Conservation (phyloP, 2,888 invertebrate species). For the Zeuzera pyrina region DNA sequence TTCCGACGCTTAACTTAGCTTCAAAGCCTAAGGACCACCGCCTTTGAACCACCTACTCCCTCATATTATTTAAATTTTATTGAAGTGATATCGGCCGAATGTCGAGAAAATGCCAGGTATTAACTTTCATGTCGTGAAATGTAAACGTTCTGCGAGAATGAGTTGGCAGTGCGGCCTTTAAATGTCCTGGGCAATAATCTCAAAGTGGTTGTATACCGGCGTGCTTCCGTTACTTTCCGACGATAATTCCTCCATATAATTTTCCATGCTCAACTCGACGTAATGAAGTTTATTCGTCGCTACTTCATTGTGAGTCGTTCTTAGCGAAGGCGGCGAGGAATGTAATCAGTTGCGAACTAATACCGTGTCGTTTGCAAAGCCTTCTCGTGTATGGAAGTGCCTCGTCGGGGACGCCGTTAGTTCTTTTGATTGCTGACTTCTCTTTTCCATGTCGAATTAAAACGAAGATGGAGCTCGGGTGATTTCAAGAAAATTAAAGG, state of each 20-base stretch:
- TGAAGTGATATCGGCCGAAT: slow-evolving; percentile 16
- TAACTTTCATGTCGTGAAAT: slow-evolving; percentile 33
- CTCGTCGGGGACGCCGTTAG: slow-evolving; percentile 62
- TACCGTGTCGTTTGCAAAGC: slow-evolving; percentile 55
- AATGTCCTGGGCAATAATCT: slow-evolving; percentile 50
- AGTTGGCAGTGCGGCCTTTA: slow-evolving; percentile 37
- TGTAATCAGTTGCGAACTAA: slow-evolving; percentile 72
- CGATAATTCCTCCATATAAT: slow-evolving; percentile 71
- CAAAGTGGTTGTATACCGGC: slow-evolving; percentile 30
- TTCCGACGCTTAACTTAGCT: slow-evolving; percentile 46
- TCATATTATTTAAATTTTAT: slow-evolving; percentile 14
- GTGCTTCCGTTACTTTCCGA: slow-evolving; percentile 46
- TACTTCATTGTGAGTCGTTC: slow-evolving; percentile 67
- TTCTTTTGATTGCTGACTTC: slow-evolving; percentile 66
- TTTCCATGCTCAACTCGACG: slow-evolving; percentile 65
- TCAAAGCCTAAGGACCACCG: slow-evolving; percentile 1
- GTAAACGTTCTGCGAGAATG: slow-evolving; percentile 31
- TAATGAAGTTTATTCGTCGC: slow-evolving; percentile 71
- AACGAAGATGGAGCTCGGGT: slow-evolving; percentile 56
- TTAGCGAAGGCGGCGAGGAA: slow-evolving; percentile 54
- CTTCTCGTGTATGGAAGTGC: slow-evolving; percentile 67
- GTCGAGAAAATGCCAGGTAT: slow-evolving; percentile 32
- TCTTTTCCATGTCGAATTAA: slow-evolving; percentile 60
- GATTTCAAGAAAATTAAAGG: slow-evolving; percentile 64
- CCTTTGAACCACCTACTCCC: slow-evolving; percentile 7